A percentile compares a stretch with the other conserved stretches of the same genome.
Conservation (phyloP, 37 sponge, comb jelly and placozoan genomes). For the Halichondria panicea region DNA sequence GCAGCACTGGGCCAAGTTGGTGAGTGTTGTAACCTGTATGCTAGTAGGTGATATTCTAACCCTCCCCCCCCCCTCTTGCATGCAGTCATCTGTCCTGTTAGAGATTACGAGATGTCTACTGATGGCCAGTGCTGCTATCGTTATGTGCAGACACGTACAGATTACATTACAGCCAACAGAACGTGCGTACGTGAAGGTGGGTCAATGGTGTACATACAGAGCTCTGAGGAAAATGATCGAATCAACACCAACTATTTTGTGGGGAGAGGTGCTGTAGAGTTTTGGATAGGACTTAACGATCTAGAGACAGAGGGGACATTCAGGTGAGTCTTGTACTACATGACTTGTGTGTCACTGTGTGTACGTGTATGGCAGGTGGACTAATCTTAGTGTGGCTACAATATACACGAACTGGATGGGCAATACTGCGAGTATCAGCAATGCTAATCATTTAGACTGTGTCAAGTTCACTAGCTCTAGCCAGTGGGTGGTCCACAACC, state of each 20-base stretch:
- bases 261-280: neutral
- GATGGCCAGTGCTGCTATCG: constrained; percentile 33
- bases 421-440: constrained; percentile 5
- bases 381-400: too few relatives aligned
- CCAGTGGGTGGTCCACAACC: constrained; percentile 42
- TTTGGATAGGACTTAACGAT: constrained; percentile 80
- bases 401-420: constrained; percentile 55
- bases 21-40: neutral
- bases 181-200: constrained; percentile 42
- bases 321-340: constrained; percentile 15
- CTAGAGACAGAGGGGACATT: constrained; percentile 52
- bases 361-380: neutral
- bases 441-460: constrained; percentile 28
- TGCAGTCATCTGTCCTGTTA: constrained; percentile 24
- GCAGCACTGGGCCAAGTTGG: neutral
- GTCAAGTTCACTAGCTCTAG: constrained; percentile 50
- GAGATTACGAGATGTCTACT: neutral
- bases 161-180: constrained; percentile 35
- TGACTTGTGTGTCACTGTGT: neutral
- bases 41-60: neutral
- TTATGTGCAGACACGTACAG: constrained; percentile 1
- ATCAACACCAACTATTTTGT: constrained; percentile 8
- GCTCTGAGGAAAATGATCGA: constrained; percentile 35
- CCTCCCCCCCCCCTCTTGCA: constrained; percentile 5
- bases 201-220: constrained; percentile 26